Evolutionary conservation across 2,797 vertebrate species (phyloP), one percentile per base, ranked within the genome.

Genomic region (Eptatretus atami): DNA sequence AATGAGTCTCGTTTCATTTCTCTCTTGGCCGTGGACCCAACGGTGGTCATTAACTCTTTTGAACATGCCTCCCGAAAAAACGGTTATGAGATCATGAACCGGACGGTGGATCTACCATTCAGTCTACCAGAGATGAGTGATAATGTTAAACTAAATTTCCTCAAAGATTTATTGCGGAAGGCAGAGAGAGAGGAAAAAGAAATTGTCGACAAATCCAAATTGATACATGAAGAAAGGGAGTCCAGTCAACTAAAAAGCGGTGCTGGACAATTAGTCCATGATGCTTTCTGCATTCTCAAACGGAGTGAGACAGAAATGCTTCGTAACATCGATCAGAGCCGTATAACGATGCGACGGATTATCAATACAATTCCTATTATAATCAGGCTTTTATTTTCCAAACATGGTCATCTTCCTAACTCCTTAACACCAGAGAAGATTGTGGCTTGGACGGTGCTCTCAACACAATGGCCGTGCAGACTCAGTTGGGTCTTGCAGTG

Each of bases 1-100:
- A 71, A 79, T 65, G 74, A 82, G 13, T 78, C 81, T 1, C 84
- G 83, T 0, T 87, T 86, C 67, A 81, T 96, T 74, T 88, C 86
- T 68, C 72, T 96, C 66, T 73, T 95, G 68, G 84, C 84, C 0
- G 78, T 83, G 54, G 80, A 92, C 53, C 86, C 86, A 11, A 76
- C 78, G 25, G 77, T 93, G 54, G 75, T 95, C 11, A 70, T 81
- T 9, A 71, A 83, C n/a, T 86, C 88, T 71, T 76, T 78, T 64
- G 77, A 86, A 1, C 70, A 78, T 60, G 76, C 74, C 67, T 73
- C 77, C 25, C 65, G 69, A 54, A 76, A 72, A 65, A 71, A 72
- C 52, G 69, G 71, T 63, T 80, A 86, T 65, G 70, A 72, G 2
- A 76, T 86, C 70, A 70, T 96, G 66, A 83, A 81, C 69, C 79